Base-by-base conservation (phyloP, 2,888 invertebrate genomes). In the Bugulina stolonifera region DNA sequence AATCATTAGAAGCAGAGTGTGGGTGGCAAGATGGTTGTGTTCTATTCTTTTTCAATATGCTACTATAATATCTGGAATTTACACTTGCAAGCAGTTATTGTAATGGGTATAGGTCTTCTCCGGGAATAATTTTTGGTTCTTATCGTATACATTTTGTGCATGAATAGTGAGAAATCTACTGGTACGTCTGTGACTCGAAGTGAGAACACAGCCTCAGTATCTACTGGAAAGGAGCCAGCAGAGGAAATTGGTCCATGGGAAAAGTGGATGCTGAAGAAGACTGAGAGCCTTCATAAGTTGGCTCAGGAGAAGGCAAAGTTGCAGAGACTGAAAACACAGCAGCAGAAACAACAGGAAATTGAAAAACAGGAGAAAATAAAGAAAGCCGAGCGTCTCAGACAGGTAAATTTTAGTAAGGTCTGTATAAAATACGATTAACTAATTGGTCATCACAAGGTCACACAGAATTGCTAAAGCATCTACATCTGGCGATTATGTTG, bases 201-300 rank as follows among this genome's bases (percentile, higher is more conserved):
- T 43, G 43, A 43, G 18, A 10, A 5, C 18, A 64, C 64, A 27
- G 5, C 25, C 2, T 29, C 64, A 3, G 55, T 14, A 23, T 18
- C 22, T 18, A 18, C 23, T 55, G 55, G n/a, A 55, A 23, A 18
- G 23, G 64, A 64, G 34, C 25, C 2, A 14, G 27, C 27, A 14
- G 2, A 25, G 32, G 29, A 64, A 27, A 64, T 64, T 64, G 64
- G 64, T 22, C 64, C 64, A 14, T 64, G 64, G 64, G 64, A 64
- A 32, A 64, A 64, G 32, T 64, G 64, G 64, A 64, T 64, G 64
- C 25, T 64, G 3, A 64, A 64, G 32, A 64, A 64, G 27, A 10
- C 64, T 27, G 64, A 64, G 32, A 64, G 64, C 32, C 22, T 64
- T 22, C 22, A 64, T 10, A 64, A 64, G n/a, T n/a, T 64, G 27